Conservation (phyloP, 2,797 vertebrate species). For the Cyclopterus lumpus region DNA sequence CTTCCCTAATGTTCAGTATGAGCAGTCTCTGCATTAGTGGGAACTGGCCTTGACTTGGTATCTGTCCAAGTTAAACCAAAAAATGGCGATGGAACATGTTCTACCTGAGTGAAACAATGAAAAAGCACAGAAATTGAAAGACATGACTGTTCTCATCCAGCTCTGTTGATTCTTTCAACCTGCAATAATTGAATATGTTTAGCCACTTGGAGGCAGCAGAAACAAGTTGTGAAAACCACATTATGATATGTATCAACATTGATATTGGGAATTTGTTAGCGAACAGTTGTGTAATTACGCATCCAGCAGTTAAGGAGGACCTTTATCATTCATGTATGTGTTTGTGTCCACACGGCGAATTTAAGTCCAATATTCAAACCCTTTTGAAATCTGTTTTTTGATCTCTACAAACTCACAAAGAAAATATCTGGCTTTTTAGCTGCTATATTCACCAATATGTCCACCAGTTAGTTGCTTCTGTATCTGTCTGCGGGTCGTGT, state of each 20-base stretch:
- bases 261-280: not conserved
- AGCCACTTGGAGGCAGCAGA: conserved; percentile 23
- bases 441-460: not conserved
- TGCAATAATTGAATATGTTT: not conserved
- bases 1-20: not conserved
- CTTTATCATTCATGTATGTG: not conserved
- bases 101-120: not conserved
- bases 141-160: not conserved
- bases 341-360: not conserved
- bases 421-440: not conserved
- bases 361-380: not conserved
- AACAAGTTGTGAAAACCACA: not conserved
- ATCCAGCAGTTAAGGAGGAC: not conserved
- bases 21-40: not conserved
- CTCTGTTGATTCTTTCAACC: not conserved
- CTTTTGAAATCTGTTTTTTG: not conserved
- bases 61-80: too few relatives aligned
- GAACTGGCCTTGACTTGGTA: too few relatives aligned
- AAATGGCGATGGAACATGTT: not conserved
- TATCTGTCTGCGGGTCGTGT: not conserved
- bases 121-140: not conserved
- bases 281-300: not conserved
- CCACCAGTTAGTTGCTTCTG: not conserved
- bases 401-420: not conserved
- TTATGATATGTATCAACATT: not conserved